phyloP scores from a whole-genome alignment of 1,140 invertebrate genomes.

The Pantala flavescens region DNA sequence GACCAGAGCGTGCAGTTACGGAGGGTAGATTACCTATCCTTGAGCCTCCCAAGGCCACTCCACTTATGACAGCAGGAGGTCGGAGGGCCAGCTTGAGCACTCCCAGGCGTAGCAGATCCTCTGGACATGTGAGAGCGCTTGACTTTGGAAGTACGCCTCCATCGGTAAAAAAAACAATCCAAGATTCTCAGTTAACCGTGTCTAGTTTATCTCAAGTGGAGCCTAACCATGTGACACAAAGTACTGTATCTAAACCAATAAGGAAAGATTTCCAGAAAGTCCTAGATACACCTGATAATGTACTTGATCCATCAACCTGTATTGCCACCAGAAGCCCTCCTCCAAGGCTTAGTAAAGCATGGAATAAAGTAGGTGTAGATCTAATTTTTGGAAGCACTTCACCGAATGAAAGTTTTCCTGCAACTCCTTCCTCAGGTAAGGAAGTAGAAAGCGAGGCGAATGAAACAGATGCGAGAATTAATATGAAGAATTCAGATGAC shows the following conservation, averaged over 20 bases:
- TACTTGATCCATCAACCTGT: constrained; percentile 23
- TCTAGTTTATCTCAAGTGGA: constrained; percentile 3
- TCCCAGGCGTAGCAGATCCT: constrained; percentile 30
- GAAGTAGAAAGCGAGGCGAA: too few species aligned
- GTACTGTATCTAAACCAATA: constrained; percentile 1
- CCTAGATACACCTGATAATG: not conserved
- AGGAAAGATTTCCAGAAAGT: not conserved
- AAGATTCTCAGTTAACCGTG: not conserved
- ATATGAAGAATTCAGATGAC: too few species aligned
- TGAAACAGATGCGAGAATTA: too few species aligned
- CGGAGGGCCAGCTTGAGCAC: constrained; percentile 36
- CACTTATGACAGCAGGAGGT: constrained; percentile 17
- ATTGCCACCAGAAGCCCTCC: constrained; percentile 33
- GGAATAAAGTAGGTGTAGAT: constrained; percentile 35
- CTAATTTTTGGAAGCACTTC: constrained; percentile 30
- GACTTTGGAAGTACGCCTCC: constrained; percentile 34
- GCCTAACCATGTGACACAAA: not conserved
- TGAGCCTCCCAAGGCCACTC: not conserved
- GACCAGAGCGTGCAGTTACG: not conserved
- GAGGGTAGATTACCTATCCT: not conserved
- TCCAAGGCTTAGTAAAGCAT: constrained; percentile 32
- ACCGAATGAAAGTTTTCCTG: constrained; percentile 18
- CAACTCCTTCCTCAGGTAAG: too few species aligned
- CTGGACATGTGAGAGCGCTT: constrained; percentile 32
- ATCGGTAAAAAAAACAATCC: not conserved